Conservation (phyloP, 2,113 vertebrate species). For the Ellobius talpinus region DNA sequence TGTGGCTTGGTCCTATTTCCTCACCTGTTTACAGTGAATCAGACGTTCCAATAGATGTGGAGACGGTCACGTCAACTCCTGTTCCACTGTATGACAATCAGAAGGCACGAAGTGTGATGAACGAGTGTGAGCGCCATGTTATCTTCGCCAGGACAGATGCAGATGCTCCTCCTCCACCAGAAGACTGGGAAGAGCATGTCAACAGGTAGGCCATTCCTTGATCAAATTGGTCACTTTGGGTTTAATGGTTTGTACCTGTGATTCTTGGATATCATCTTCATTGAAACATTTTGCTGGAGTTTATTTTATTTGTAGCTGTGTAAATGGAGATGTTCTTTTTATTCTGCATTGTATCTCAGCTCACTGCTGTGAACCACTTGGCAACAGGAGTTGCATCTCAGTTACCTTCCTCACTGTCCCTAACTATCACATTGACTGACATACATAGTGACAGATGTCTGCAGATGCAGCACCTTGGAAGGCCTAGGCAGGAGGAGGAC, state of each 20-base stretch:
- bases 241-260: background rate
- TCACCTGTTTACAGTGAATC: constrained; percentile 89
- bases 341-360: background rate
- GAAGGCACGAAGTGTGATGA: constrained; percentile 98
- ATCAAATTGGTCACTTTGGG: background rate
- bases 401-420: background rate
- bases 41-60: constrained; percentile 94
- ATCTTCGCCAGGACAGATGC: constrained; percentile 96
- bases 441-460: background rate
- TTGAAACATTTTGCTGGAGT: background rate
- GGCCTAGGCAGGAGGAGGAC: background rate
- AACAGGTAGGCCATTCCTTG: constrained; percentile 90
- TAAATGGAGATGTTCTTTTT: background rate
- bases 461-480: background rate
- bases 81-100: constrained; percentile 96
- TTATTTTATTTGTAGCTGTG: constrained; percentile 8
- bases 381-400: constrained; percentile 19
- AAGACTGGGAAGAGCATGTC: constrained; percentile 98
- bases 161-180: constrained; percentile 94
- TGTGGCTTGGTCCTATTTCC: constrained; percentile 42
- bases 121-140: constrained; percentile 97
- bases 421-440: constrained; percentile 7
- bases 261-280: background rate
- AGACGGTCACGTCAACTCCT: constrained; percentile 90
- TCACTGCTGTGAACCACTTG: background rate